These are phyloP conservation scores for Tiphia femorata DNA, from an alignment of 2,888 invertebrate genomes.

Conservation along the genomic window DNA sequence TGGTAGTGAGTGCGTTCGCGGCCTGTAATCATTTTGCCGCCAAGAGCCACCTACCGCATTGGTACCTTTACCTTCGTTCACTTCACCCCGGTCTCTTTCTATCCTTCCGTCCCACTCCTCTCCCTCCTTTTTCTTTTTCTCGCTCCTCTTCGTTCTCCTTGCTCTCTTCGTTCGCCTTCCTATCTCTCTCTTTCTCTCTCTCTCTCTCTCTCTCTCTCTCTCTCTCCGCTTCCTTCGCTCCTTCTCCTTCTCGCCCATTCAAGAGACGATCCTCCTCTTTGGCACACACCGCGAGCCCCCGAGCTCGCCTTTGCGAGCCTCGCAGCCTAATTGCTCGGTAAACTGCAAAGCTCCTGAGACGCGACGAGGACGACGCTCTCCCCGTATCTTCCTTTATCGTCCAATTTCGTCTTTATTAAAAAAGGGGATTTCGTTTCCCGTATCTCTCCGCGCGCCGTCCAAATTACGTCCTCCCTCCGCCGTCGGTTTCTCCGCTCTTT, in stretches of 20 bases:
- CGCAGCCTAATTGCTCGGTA: conserved; percentile 49
- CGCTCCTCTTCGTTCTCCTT: conserved; percentile 4
- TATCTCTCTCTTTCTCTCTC: conserved; percentile 19
- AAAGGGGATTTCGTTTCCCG: too few relatives aligned
- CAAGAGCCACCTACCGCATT: conserved; percentile 63
- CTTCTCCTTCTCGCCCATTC: conserved; percentile 3
- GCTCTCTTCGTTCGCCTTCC: conserved; percentile 20
- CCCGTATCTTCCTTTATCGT: not conserved
- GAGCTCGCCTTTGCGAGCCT: conserved; percentile 25
- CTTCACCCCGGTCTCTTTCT: conserved; percentile 8
- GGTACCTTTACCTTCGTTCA: conserved; percentile 34
- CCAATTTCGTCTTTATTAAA: conserved; percentile 10
- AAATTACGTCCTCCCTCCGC: not conserved
- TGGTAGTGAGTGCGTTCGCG: conserved; percentile 57
- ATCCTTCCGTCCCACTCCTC: conserved; percentile 19
- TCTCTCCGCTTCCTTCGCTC: conserved; percentile 15
- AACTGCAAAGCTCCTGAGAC: conserved; percentile 36
- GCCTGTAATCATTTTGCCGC: conserved; percentile 67
- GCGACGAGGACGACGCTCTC: not conserved
- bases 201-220: conserved; percentile 18
- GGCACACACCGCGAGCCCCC: conserved; percentile 11
- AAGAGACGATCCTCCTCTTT: conserved; percentile 11
- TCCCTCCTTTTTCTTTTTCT: conserved; percentile 24
- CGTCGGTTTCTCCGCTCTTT: too few relatives aligned
- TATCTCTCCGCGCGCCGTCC: too few relatives aligned